phyloP scores from a whole-genome alignment of 2,797 vertebrate species.

The Prionace glauca region DNA sequence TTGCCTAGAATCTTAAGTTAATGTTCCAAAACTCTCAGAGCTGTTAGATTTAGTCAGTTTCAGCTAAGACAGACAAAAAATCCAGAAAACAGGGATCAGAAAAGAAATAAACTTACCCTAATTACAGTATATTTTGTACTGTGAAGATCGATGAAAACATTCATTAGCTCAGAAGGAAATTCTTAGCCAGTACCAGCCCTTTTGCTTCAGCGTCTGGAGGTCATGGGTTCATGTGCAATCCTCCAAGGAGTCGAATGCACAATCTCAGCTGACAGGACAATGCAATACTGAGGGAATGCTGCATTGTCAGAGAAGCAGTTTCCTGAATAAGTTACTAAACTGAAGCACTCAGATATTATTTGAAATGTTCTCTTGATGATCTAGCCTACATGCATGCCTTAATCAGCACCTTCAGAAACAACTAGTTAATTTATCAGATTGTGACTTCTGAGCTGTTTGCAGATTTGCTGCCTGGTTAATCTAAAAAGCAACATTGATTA shows the following conservation, averaged over 20 bases:
- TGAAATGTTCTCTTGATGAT: not conserved
- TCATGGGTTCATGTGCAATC: not conserved
- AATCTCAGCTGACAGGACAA: not conserved
- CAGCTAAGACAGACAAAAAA: not conserved
- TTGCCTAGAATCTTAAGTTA: conserved; percentile 20
- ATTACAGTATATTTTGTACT: not conserved
- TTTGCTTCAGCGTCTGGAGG: not conserved
- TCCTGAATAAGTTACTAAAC: not conserved
- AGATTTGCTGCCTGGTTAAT: not conserved
- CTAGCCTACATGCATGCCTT: not conserved
- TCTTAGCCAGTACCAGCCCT: not conserved
- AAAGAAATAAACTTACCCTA: not conserved
- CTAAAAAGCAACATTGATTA: not conserved
- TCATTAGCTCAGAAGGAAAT: not conserved
- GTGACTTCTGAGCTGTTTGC: not conserved
- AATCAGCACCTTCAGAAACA: not conserved
- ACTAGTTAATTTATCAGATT: not conserved
- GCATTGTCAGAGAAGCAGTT: not conserved
- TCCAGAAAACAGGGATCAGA: not conserved
- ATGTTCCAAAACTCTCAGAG: not conserved
- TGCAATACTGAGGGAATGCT: not conserved
- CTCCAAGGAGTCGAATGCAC: not conserved
- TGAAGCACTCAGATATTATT: not conserved
- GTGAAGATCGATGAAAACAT: not conserved
- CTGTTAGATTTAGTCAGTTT: not conserved